phyloP scores from a whole-genome alignment of 1,140 invertebrate species.

The Hyposmocoma kahamanoa region DNA sequence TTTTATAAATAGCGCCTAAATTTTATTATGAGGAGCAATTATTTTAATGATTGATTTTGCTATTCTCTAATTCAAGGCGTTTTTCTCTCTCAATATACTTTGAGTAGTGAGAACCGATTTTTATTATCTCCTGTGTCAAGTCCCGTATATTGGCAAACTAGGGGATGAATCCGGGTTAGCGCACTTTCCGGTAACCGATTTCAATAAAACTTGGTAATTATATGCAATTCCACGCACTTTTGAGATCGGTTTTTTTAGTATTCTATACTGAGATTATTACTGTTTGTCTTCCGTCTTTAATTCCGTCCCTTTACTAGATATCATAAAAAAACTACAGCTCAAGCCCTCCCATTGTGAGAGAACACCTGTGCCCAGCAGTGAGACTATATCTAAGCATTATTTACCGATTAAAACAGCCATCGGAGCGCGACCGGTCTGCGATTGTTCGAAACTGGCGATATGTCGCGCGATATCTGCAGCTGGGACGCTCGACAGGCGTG shows the following conservation, averaged over 20 bases:
- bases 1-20: no score
- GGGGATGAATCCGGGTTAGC: no score
- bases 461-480: slow-evolving; percentile 7
- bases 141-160: no score
- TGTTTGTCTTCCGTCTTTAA: neutral
- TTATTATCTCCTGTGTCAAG: no score
- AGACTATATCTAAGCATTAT: neutral
- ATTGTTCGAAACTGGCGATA: slow-evolving; percentile 16
- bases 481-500: slow-evolving; percentile 2
- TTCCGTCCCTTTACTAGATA: neutral
- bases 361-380: neutral
- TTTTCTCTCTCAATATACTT: no score
- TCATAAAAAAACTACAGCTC: neutral
- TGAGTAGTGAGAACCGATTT: no score
- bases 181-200: no score
- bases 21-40: no score
- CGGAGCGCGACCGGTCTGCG: slow-evolving; percentile 18
- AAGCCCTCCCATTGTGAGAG: neutral
- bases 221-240: neutral
- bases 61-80: no score
- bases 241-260: neutral
- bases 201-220: neutral
- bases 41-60: no score
- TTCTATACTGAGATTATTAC: neutral
- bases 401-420: slow-evolving; percentile 24